A percentile compares a stretch with the other conserved stretches of the same genome.
These are phyloP conservation scores for Drosophila buzzatii DNA, from an alignment of 2,888 invertebrate species.

Conservation along the genomic window DNA sequence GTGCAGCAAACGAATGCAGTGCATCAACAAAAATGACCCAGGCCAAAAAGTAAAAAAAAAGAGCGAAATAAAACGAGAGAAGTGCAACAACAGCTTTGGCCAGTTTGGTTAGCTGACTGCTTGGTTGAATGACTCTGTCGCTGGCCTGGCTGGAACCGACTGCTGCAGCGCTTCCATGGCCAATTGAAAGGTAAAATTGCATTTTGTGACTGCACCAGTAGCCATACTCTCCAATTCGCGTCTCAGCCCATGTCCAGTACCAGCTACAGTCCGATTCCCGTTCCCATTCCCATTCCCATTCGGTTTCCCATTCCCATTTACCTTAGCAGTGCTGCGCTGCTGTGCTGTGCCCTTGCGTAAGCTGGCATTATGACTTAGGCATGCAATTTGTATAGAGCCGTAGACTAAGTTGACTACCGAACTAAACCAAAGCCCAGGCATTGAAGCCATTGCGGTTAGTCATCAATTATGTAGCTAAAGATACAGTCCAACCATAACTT, in stretches of 20 bases:
- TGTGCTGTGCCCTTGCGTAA: conserved; percentile 54
- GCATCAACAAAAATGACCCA: conserved; percentile 73
- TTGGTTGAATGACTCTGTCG: conserved; percentile 10
- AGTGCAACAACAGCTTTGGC: conserved; percentile 18
- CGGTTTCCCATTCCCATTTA: background rate
- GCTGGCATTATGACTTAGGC: conserved; percentile 54
- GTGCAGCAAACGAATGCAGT: conserved; percentile 77
- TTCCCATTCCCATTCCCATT: conserved; percentile 6
- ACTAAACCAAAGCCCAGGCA: conserved; percentile 11
- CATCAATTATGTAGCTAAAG: conserved; percentile 28
- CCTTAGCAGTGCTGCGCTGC: conserved; percentile 34
- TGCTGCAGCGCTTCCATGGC: conserved; percentile 57
- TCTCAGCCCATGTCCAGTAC: conserved; percentile 5
- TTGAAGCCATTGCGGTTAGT: conserved; percentile 22
- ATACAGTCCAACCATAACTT: conserved; percentile 28
- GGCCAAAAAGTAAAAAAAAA: conserved; percentile 30
- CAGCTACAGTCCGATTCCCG: background rate
- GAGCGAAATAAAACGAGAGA: conserved; percentile 3
- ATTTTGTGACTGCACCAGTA: conserved; percentile 65
- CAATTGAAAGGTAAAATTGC: conserved; percentile 81
- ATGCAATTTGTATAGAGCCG: conserved; percentile 62
- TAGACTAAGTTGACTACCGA: conserved; percentile 2
- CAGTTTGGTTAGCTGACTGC: conserved; percentile 38
- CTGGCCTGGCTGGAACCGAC: conserved; percentile 27
- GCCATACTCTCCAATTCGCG: conserved; percentile 15